These are phyloP conservation scores for Drosophila emarginata DNA, from an alignment of 2,888 invertebrate species.

Conservation along the genomic window DNA sequence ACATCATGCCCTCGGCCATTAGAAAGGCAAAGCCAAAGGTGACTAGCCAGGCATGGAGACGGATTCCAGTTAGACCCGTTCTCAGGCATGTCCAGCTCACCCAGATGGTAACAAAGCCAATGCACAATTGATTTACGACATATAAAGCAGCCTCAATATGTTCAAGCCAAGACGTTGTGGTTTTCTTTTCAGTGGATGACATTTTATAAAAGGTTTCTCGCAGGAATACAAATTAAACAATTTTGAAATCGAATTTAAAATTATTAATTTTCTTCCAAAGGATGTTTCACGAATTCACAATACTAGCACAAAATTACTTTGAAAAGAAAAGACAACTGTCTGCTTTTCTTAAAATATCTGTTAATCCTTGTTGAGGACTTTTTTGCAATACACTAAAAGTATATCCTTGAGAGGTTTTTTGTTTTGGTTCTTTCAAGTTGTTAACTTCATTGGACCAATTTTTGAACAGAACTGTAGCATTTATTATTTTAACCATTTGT, in stretches of 20 bases:
- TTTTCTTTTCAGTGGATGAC: slow-evolving; percentile 1
- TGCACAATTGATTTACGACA: slow-evolving; percentile 74
- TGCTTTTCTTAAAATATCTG: background rate
- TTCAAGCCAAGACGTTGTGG: slow-evolving; percentile 43
- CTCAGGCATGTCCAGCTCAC: slow-evolving; percentile 74
- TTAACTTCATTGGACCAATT: slow-evolving; percentile 7
- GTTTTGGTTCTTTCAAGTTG: background rate
- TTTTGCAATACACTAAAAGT: background rate
- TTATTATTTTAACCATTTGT: background rate
- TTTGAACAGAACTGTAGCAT: slow-evolving; percentile 23
- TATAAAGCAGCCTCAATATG: slow-evolving; percentile 66
- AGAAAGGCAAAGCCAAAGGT: slow-evolving; percentile 75
- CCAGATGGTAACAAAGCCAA: slow-evolving; percentile 78
- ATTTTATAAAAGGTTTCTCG: background rate
- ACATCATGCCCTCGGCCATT: slow-evolving; percentile 80
- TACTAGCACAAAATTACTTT: background rate
- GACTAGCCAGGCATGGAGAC: slow-evolving; percentile 75
- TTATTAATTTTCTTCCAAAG: no score
- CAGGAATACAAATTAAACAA: background rate
- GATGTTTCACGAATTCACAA: background rate
- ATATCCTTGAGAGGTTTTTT: background rate
- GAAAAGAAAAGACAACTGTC: no score
- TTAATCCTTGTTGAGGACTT: background rate
- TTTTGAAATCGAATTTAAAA: background rate
- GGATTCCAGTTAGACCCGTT: slow-evolving; percentile 57